A percentile compares a stretch with the other conserved stretches of the same genome.
Conservation (phyloP, 2,113 vertebrate genomes). For the Cephalopholis sonnerati region DNA sequence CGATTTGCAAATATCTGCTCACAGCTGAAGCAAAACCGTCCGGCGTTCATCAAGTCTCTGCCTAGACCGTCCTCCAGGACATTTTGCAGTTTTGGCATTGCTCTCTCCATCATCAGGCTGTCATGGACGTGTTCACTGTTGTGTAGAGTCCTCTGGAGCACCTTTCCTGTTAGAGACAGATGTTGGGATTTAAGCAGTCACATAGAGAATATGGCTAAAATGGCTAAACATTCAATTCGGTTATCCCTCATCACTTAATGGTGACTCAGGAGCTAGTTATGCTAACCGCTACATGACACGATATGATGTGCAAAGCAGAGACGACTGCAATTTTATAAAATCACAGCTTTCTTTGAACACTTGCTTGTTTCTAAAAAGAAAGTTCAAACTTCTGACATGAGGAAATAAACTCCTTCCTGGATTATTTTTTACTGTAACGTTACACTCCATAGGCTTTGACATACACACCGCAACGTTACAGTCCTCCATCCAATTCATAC, state of each 20-base stretch:
- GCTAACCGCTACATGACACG: background rate
- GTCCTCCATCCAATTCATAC: no score
- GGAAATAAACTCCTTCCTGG: background rate
- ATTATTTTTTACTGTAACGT: background rate
- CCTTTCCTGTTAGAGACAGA: constrained; percentile 27
- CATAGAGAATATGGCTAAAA: background rate
- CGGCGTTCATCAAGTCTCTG: constrained; percentile 40
- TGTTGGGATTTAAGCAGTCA: background rate
- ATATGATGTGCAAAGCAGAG: background rate
- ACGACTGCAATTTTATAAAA: background rate
- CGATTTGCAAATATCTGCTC: constrained; percentile 74
- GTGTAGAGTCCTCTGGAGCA: background rate
- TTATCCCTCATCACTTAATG: background rate
- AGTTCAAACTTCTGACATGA: background rate
- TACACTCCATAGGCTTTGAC: background rate
- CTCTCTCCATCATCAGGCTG: constrained; percentile 59
- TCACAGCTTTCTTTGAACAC: background rate
- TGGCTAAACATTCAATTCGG: background rate
- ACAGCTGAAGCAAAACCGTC: constrained; percentile 78
- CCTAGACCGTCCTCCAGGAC: constrained; percentile 15
- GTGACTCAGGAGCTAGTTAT: background rate
- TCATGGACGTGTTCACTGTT: constrained; percentile 6
- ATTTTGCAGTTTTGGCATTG: background rate
- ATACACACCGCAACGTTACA: background rate
- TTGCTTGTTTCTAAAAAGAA: background rate